Evolutionary conservation across 2,113 vertebrate species (phyloP).

Genomic region (Chauna torquata): DNA sequence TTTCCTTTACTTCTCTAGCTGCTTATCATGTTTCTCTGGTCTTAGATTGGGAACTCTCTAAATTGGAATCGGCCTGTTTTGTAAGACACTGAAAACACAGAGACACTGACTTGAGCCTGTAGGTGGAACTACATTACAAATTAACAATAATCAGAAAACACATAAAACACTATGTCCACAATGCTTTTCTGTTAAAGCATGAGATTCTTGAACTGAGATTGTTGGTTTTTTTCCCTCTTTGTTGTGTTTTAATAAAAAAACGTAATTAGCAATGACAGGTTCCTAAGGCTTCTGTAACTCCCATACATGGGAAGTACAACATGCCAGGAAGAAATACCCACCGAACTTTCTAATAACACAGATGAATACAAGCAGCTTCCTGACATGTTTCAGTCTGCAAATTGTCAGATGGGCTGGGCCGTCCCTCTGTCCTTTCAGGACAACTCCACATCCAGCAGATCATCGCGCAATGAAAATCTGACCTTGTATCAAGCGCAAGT

Average conservation of each 20-base stretch:
- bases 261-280: background rate
- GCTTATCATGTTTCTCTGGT: background rate
- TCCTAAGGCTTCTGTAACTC: background rate
- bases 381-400: background rate
- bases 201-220: background rate
- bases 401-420: background rate
- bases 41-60: background rate
- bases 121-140: background rate
- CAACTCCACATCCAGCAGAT: background rate
- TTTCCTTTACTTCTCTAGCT: constrained; percentile 18
- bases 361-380: background rate
- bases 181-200: background rate
- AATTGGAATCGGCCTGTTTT: background rate
- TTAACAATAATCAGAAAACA: background rate
- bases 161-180: background rate
- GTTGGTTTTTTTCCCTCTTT: background rate
- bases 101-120: background rate
- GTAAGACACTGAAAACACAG: background rate
- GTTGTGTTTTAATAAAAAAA: background rate
- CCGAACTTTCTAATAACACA: background rate
- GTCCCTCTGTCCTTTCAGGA: background rate
- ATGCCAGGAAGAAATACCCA: background rate
- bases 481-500: background rate
- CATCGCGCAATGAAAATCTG: background rate
- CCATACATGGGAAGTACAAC: background rate